Evolutionary conservation across 1,140 invertebrate genomes (phyloP).

Genomic region (Thalassaphorura encarpata): DNA sequence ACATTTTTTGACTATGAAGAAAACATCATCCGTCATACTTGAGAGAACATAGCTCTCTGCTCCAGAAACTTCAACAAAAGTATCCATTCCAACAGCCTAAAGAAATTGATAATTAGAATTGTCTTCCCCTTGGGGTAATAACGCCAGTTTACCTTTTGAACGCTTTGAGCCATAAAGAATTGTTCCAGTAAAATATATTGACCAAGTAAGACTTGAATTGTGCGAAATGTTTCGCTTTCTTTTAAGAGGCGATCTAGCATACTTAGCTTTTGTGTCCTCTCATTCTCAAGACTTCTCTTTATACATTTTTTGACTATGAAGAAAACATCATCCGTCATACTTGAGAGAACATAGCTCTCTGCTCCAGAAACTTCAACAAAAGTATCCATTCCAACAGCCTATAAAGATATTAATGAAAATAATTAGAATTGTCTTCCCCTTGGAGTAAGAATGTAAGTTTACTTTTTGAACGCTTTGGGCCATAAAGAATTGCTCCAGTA

Average conservation of each 20-base stretch:
- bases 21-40: constrained; percentile 94
- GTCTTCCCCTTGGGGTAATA: constrained; percentile 8
- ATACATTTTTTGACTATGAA: constrained; percentile 96
- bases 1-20: constrained; percentile 95
- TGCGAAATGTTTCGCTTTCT: constrained; percentile 64
- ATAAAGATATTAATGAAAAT: neutral
- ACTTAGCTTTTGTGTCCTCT: constrained; percentile 44
- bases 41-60: constrained; percentile 58
- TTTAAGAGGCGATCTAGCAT: constrained; percentile 59
- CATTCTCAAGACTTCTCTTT: constrained; percentile 61
- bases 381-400: constrained; percentile 80
- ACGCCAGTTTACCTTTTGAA: constrained; percentile 63
- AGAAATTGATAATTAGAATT: too few relatives aligned
- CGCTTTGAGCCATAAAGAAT: constrained; percentile 93
- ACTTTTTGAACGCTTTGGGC: constrained; percentile 84
- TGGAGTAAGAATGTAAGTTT: constrained; percentile 33
- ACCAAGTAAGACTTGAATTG: constrained; percentile 82
- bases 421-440: neutral
- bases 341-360: constrained; percentile 62
- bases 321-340: constrained; percentile 95
- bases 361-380: constrained; percentile 41
- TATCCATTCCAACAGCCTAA: constrained; percentile 73
- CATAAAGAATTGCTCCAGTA: constrained; percentile 92
- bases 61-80: constrained; percentile 41
- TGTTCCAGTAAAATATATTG: constrained; percentile 87